Evolutionary conservation across 2,888 invertebrate species (phyloP).

Genomic region (Cordilura impudica): DNA sequence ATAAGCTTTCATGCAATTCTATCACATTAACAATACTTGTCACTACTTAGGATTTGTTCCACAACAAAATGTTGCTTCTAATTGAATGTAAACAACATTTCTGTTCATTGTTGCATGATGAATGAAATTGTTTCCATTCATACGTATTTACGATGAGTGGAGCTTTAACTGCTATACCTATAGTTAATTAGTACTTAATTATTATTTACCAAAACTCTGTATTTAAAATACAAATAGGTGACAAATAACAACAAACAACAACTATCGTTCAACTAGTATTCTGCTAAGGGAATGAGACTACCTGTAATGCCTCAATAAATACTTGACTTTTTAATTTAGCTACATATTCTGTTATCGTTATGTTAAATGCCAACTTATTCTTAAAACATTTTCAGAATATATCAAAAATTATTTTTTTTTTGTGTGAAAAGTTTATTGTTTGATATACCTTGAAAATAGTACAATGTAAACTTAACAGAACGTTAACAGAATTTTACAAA

Average conservation of each 20-base stretch:
- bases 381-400: no score
- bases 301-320: neutral
- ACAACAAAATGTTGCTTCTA: conserved; percentile 28
- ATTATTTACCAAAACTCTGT: conserved; percentile 41
- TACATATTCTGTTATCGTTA: no score
- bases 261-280: conserved; percentile 4
- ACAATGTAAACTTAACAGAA: no score
- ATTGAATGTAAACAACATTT: conserved; percentile 47
- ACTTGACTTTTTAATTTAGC: no score
- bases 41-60: conserved; percentile 12
- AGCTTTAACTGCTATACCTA: conserved; percentile 16
- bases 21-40: neutral
- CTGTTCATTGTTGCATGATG: neutral
- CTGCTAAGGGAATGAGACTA: conserved; percentile 2
- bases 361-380: no score
- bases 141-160: conserved; percentile 32
- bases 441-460: no score
- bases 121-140: conserved; percentile 5
- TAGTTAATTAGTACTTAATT: conserved; percentile 46
- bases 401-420: no score
- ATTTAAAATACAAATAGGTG: conserved; percentile 32
- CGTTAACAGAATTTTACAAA: no score
- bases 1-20: conserved; percentile 19
- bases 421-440: no score
- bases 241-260: conserved; percentile 36